These are phyloP conservation scores for Tupaia tana DNA, from an alignment of 2,113 vertebrate species.

Conservation along the genomic window DNA sequence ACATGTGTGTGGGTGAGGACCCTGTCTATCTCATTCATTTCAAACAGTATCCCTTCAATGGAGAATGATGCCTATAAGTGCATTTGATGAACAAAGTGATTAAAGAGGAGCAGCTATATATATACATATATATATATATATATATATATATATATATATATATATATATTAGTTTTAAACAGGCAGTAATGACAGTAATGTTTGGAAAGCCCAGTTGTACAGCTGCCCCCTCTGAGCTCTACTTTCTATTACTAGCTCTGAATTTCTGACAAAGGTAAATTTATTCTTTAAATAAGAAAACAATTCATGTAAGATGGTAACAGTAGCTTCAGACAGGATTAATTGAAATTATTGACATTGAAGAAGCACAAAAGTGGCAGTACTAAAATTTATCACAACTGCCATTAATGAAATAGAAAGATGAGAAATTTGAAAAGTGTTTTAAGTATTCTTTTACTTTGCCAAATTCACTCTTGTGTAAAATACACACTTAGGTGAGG, in stretches of 20 bases:
- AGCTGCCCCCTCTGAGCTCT: not conserved
- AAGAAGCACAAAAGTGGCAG: not conserved
- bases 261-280: not conserved
- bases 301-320: not conserved
- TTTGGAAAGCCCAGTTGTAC: not conserved
- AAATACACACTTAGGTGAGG: not conserved
- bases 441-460: not conserved
- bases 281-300: not conserved
- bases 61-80: not conserved
- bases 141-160: no score
- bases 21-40: not conserved
- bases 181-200: not conserved
- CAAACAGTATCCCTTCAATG: no score
- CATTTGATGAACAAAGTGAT: not conserved
- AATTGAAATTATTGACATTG: not conserved
- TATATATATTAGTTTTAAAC: not conserved
- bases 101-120: no score
- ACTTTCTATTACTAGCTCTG: not conserved
- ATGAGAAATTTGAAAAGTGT: not conserved
- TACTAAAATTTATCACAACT: not conserved
- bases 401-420: not conserved
- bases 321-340: not conserved
- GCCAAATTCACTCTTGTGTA: not conserved
- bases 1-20: not conserved
- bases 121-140: no score